Base-by-base conservation (phyloP, 1,140 invertebrate genomes). In the Cyclargus thomasi region DNA sequence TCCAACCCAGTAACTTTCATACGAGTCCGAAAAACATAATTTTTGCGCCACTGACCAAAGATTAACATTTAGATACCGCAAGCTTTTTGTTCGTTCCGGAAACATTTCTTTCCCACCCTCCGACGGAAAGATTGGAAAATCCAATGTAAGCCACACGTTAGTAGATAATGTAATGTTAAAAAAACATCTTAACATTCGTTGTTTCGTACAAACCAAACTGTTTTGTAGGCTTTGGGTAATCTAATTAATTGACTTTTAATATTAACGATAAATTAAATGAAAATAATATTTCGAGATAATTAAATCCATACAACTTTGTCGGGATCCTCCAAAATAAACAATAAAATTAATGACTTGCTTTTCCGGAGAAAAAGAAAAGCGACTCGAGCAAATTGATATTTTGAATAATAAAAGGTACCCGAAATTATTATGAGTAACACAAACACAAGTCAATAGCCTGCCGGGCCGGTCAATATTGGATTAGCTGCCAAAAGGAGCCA, bases 391-490 rank as follows among this genome's bases (percentile, higher is more conserved):
- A 90, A 88, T 88, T 87, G 83, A 87, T 88, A 88, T 88, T 89
- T 84, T 90, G 85, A 87, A 90, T 90, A 90, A 90, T 90, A 89
- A 88, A 90, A 89, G 85, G 82, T 79, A 77, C 79, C 82, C 77
- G 70, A 77, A 86, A 88, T 85, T 88, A 90, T 90, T 90, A 90
- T 87, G 83, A 88, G 81, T 84, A 83, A 83, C 77, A 84, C 85
- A 90, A 90, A 89, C 88, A 89, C 80, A 87, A 90, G 86, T 90
- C 88, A 89, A 89, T 90, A 90, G 86, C 85, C 83, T 83, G 77
- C 78, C 79, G 81, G 85, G 82, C 69, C 81, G 88, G 88, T 89
- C 86, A 90, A 90, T 90, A 90, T 90, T 90, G 83, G 85, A 88
- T 89, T 89, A 90, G 81, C 86, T 73, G 79, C 72, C 86, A 88